Percentiles rank a stretch among this genome's conserved stretches.
Evolutionary conservation across 1,140 invertebrate genomes (phyloP).

Genomic region (Mesaphorura yosii): DNA sequence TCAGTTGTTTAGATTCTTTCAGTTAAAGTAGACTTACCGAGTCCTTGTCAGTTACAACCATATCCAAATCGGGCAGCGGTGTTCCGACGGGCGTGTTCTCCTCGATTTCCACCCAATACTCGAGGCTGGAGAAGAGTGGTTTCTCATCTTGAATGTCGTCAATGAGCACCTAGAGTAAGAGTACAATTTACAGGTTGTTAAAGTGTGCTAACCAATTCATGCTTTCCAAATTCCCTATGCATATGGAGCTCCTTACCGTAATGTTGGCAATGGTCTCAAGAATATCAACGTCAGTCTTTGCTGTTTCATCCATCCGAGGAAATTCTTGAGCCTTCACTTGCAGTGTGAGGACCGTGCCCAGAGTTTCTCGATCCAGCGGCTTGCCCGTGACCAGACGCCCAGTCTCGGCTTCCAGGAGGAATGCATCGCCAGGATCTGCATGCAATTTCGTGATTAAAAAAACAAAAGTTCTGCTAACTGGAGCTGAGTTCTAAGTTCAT

Average conservation of each 20-base stretch:
- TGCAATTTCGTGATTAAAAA: conserved; percentile 27
- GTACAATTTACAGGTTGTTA: no score
- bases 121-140: conserved; percentile 64
- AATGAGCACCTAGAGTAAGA: no score
- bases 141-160: conserved; percentile 83
- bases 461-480: neutral
- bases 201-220: no score
- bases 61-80: conserved; percentile 65
- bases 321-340: conserved; percentile 34
- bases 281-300: conserved; percentile 43
- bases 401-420: conserved; percentile 59
- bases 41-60: conserved; percentile 75
- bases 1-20: no score
- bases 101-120: conserved; percentile 65
- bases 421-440: conserved; percentile 74
- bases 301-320: conserved; percentile 46
- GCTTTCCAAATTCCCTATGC: no score
- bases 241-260: no score
- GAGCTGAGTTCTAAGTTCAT: conserved; percentile 35
- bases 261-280: conserved; percentile 22
- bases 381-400: conserved; percentile 71
- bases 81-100: conserved; percentile 73
- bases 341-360: conserved; percentile 61
- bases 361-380: conserved; percentile 67
- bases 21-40: conserved; percentile 62